Conservation (phyloP, 1,140 invertebrate genomes). For the Papilio dardanus region DNA sequence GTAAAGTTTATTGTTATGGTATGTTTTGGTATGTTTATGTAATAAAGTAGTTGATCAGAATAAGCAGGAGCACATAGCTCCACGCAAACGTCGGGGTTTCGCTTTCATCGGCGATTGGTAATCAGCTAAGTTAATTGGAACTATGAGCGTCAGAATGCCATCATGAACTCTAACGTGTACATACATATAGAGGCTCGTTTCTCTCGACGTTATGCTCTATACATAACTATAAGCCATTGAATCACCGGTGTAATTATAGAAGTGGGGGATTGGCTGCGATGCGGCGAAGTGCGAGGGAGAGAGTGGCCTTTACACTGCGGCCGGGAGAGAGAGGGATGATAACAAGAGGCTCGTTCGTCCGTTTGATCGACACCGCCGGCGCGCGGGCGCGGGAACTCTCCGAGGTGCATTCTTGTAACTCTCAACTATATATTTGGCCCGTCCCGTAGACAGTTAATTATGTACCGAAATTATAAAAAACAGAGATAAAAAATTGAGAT, state of each 20-base stretch:
- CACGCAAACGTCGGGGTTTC: slow-evolving; percentile 29
- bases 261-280: slow-evolving; percentile 82
- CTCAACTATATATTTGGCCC: slow-evolving; percentile 80
- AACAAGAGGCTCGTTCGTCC: slow-evolving; percentile 80
- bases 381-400: slow-evolving; percentile 75
- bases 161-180: slow-evolving; percentile 69
- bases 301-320: slow-evolving; percentile 49
- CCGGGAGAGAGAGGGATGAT: slow-evolving; percentile 65
- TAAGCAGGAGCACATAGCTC: neutral
- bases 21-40: neutral
- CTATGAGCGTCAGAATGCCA: slow-evolving; percentile 57
- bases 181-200: slow-evolving; percentile 73
- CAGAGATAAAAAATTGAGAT: slow-evolving; percentile 7
- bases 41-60: neutral
- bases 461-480: slow-evolving; percentile 35
- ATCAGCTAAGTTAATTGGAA: slow-evolving; percentile 58
- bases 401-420: slow-evolving; percentile 79
- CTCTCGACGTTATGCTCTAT: slow-evolving; percentile 75
- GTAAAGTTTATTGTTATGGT: neutral
- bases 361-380: slow-evolving; percentile 81
- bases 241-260: slow-evolving; percentile 82
- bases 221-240: slow-evolving; percentile 81
- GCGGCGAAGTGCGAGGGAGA: slow-evolving; percentile 65
- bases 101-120: slow-evolving; percentile 36
- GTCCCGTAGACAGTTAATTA: slow-evolving; percentile 49